A percentile compares a stretch with the other conserved stretches of the same genome.
These are phyloP conservation scores for Buceros bicornis DNA, from an alignment of 2,797 vertebrate genomes.

Conservation along the genomic window DNA sequence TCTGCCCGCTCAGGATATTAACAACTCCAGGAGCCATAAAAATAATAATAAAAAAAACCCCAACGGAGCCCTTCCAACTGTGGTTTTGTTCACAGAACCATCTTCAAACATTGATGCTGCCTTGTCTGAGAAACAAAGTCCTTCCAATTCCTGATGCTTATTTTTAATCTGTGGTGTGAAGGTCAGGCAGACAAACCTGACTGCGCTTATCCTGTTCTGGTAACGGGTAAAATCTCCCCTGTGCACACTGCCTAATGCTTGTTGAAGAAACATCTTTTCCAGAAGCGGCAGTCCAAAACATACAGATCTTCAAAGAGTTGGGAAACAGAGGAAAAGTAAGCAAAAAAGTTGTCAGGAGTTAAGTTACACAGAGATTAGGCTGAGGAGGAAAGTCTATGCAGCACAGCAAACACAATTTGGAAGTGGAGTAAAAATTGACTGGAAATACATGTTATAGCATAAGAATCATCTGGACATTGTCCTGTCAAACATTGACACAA, in stretches of 20 bases:
- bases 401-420: conserved; percentile 2
- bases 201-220: neutral
- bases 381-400: conserved; percentile 7
- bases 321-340: conserved; percentile 17
- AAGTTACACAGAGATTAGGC: conserved; percentile 14
- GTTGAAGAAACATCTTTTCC: neutral
- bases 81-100: neutral
- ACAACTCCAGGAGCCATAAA: neutral
- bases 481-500: conserved; percentile 52
- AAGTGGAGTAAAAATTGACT: neutral
- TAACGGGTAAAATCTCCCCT: neutral
- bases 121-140: neutral
- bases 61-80: neutral
- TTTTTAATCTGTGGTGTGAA: conserved; percentile 28
- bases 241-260: fast-evolving
- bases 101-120: neutral
- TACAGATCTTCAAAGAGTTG: conserved; percentile 35
- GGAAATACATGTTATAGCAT: neutral
- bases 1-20: neutral
- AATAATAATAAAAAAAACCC: neutral
- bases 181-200: neutral
- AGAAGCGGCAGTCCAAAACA: neutral
- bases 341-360: conserved; percentile 16
- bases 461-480: conserved; percentile 37
- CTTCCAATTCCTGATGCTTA: neutral